These are phyloP conservation scores for Stenchaetothrips biformis DNA, from an alignment of 2,888 invertebrate species.

Conservation along the genomic window DNA sequence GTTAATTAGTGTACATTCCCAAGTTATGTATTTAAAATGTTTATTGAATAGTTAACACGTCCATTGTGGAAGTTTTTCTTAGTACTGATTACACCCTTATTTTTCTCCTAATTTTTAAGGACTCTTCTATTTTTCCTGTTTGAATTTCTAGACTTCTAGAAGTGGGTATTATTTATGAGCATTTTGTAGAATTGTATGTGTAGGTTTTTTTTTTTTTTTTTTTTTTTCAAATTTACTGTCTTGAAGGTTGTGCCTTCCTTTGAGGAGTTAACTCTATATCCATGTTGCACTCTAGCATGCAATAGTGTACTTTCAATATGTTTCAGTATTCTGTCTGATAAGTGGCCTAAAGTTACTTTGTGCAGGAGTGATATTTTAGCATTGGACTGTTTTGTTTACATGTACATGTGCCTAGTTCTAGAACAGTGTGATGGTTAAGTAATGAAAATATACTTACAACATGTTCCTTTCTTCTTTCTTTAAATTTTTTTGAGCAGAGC, in stretches of 20 bases:
- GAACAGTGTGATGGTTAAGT: not conserved
- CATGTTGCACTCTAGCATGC: not conserved
- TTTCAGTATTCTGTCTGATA: not conserved
- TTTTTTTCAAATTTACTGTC: not conserved
- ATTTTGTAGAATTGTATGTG: not conserved
- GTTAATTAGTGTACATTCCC: not conserved
- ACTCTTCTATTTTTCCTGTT: not conserved
- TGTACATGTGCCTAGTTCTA: not conserved
- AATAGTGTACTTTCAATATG: not conserved
- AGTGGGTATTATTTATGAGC: not conserved
- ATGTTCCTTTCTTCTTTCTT: not conserved
- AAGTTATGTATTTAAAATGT: not conserved
- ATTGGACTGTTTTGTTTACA: not conserved
- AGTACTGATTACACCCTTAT: not conserved
- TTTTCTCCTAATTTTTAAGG: not conserved
- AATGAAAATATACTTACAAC: too few relatives aligned
- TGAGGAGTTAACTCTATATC: not conserved
- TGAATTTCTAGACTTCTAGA: not conserved
- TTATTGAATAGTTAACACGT: not conserved
- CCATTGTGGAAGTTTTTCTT: not conserved
- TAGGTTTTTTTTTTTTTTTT: not conserved
- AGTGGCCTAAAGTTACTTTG: not conserved
- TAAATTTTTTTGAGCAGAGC: not conserved
- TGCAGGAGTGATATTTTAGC: not conserved
- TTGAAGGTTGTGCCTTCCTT: not conserved